Evolutionary conservation across 2,888 invertebrate genomes (phyloP).

Genomic region (Eilema depressum): DNA sequence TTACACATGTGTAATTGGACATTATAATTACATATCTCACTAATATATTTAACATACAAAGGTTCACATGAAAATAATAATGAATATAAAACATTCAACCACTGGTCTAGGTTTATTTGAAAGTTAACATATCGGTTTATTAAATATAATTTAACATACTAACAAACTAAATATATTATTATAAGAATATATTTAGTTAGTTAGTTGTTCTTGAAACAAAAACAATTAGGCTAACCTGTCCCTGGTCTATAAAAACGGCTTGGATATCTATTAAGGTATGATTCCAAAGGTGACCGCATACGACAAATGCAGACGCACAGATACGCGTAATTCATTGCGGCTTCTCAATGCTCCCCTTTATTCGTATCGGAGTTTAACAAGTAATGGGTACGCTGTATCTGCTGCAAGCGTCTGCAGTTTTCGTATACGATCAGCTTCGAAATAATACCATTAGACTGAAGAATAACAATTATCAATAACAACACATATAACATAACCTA

Average conservation of each 20-base stretch:
- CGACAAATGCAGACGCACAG: too few relatives aligned
- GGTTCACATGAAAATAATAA: not conserved
- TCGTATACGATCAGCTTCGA: too few relatives aligned
- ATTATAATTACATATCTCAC: constrained; percentile 48
- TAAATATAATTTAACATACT: not conserved
- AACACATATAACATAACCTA: constrained; percentile 1
- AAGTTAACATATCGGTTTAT: too few relatives aligned
- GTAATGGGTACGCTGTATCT: too few relatives aligned
- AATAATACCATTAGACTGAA: not conserved
- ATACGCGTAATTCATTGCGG: too few relatives aligned
- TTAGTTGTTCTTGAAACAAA: not conserved
- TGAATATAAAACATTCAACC: not conserved
- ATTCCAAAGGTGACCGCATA: too few relatives aligned
- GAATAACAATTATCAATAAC: constrained; percentile 8
- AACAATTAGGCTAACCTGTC: not conserved
- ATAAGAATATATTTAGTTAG: not conserved
- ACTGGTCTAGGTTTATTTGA: not conserved
- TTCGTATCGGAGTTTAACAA: too few relatives aligned
- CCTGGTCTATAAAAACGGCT: not conserved
- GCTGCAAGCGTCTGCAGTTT: too few relatives aligned
- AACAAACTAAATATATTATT: too few relatives aligned
- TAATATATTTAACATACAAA: constrained; percentile 39
- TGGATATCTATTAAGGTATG: not conserved
- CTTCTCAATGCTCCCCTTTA: too few relatives aligned
- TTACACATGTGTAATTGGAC: constrained; percentile 37